A percentile compares a stretch with the other conserved stretches of the same genome.
phyloP scores from a whole-genome alignment of 2,888 invertebrate genomes.

The Papilio elwesi region DNA sequence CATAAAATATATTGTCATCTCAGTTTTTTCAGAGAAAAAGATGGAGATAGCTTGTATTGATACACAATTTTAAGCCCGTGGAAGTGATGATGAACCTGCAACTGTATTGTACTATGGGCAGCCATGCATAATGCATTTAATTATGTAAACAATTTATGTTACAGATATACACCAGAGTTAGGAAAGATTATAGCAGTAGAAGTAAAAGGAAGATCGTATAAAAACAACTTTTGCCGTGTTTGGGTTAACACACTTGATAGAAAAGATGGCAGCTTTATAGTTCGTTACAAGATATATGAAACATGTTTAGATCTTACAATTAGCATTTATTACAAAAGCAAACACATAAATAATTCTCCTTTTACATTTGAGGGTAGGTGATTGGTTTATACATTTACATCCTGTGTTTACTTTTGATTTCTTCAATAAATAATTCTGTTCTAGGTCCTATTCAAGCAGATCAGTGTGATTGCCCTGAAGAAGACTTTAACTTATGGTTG shows the following conservation, averaged over 20 bases:
- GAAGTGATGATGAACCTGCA: too few species aligned
- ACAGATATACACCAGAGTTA: slow-evolving; percentile 83
- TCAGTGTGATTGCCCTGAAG: slow-evolving; percentile 92
- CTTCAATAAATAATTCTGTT: slow-evolving; percentile 48
- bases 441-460: slow-evolving; percentile 90
- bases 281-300: slow-evolving; percentile 92
- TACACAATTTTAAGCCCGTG: too few species aligned
- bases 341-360: slow-evolving; percentile 86
- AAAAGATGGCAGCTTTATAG: slow-evolving; percentile 92
- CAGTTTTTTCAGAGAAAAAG: too few species aligned
- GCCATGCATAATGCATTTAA: too few species aligned
- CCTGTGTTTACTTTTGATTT: not conserved
- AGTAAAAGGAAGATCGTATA: slow-evolving; percentile 83
- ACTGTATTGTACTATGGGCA: too few species aligned
- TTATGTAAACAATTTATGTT: not conserved
- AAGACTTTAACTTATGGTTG: slow-evolving; percentile 86
- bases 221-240: slow-evolving; percentile 86
- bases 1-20: too few species aligned
- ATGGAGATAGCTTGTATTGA: too few species aligned
- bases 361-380: slow-evolving; percentile 85
- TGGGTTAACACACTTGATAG: slow-evolving; percentile 91
- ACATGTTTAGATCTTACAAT: slow-evolving; percentile 89
- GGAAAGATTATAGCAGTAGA: slow-evolving; percentile 77
- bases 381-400: slow-evolving; percentile 1
- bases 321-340: slow-evolving; percentile 85